Conservation (phyloP, 1,140 invertebrate genomes). For the Cryptotermes secundus region DNA sequence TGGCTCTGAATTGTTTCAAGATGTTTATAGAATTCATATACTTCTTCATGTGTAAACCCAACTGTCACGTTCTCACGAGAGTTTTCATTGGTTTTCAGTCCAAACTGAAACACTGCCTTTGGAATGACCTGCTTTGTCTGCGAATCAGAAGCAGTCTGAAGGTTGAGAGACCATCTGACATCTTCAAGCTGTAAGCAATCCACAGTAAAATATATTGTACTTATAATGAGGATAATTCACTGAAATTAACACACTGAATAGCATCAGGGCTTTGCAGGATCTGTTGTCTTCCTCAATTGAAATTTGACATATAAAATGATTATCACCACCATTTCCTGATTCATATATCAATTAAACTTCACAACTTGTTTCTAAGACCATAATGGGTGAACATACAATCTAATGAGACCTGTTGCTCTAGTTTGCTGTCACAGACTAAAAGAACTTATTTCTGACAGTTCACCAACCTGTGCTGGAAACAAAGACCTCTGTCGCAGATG, state of each 20-base stretch:
- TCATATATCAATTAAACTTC: no score
- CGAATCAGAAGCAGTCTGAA: conserved; percentile 26
- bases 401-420: no score
- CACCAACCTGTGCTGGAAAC: conserved; percentile 34
- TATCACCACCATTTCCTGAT: no score
- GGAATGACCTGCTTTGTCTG: conserved; percentile 21
- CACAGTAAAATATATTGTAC: not conserved
- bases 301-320: no score
- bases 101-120: conserved; percentile 28
- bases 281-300: no score
- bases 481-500: conserved; percentile 35
- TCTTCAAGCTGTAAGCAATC: conserved; percentile 34
- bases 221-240: no score
- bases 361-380: no score
- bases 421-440: no score
- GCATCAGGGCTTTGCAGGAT: no score
- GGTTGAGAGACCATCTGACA: conserved; percentile 36
- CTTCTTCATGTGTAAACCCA: conserved; percentile 21
- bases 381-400: no score
- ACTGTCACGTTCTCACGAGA: not conserved
- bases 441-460: no score
- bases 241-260: no score
- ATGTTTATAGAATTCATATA: conserved; percentile 26
- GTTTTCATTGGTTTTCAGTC: conserved; percentile 11
- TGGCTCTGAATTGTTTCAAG: conserved; percentile 29